A percentile compares a stretch with the other conserved stretches of the same genome.
Evolutionary conservation across 2,888 invertebrate species (phyloP).

Genomic region (Drosophila ezoana): DNA sequence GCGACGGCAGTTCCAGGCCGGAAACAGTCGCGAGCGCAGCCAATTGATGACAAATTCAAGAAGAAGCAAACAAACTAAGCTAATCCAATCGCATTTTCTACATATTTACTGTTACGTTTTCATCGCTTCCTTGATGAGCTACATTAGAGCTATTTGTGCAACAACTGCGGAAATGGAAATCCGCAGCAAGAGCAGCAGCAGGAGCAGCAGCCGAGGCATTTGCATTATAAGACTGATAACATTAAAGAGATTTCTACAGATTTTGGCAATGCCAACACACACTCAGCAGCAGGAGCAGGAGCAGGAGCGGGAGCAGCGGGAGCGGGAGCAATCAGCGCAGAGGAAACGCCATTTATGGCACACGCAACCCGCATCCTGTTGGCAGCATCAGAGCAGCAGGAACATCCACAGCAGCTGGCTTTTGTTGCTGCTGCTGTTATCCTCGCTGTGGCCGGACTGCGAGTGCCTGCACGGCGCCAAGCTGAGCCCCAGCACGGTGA

Average conservation of each 20-base stretch:
- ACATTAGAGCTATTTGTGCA: conserved; percentile 62
- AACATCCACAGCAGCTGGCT: conserved; percentile 36
- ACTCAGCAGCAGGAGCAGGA: conserved; percentile 38
- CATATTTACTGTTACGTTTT: conserved; percentile 65
- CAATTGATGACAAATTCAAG: conserved; percentile 50
- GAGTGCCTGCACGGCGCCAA: conserved; percentile 85
- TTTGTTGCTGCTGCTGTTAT: conserved; percentile 71
- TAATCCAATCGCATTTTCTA: conserved; percentile 70
- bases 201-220: conserved; percentile 69
- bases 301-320: conserved; percentile 15
- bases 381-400: conserved; percentile 39
- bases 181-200: conserved; percentile 21
- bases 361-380: conserved; percentile 38
- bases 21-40: conserved; percentile 17
- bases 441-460: conserved; percentile 77
- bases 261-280: conserved; percentile 65
- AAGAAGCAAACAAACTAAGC: conserved; percentile 55
- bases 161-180: conserved; percentile 44
- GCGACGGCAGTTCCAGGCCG: conserved; percentile 25
- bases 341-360: conserved; percentile 45
- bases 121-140: conserved; percentile 67
- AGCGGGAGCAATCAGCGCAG: conserved; percentile 28
- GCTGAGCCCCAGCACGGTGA: conserved; percentile 88
- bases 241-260: conserved; percentile 82
- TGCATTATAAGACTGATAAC: conserved; percentile 84